Base-by-base conservation (phyloP, 2,113 vertebrate species). In the Trichomycterus rosablanca region DNA sequence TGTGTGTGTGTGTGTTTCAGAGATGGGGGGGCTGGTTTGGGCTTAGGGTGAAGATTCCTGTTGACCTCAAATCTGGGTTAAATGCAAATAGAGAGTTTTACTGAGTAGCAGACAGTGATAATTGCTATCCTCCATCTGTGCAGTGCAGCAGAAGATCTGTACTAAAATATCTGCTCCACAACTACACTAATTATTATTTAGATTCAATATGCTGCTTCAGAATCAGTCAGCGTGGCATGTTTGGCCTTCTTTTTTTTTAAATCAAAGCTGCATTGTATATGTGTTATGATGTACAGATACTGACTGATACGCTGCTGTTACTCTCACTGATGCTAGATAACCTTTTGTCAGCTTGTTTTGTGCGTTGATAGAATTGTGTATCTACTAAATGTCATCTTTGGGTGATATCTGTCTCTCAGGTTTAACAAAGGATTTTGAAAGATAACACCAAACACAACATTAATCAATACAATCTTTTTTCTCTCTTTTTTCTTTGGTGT, bases 51-150 rank as follows among this genome's bases (percentile, higher is more conserved):
- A 55, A 64, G 59, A 64, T 67, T 50, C 46, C 57, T 61, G 57
- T 71, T 73, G 74, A 76, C 62, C 71, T 67, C 48, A 74, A 59
- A 72, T 74, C 49, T 69, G 67, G 65, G 74, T 72, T 74, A 76
- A 72, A 76, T 72, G 72, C 62, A 69, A 58, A 74, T 69, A 43
- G 58, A 66, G 52, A 37, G 32, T n/a, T n/a, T n/a, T n/a, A 12
- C 51, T 65, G 43, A 67, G 42, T 48, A 72, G 40, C 63, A 74
- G 63, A 59, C 61, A 66, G 62, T 51, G 56, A 69, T 72, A 74
- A 72, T 76, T 51, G 71, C 54, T 39, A 51, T 63, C 59, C 64
- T 59, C 43, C 53, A 63, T 66, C 35, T n/a, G 59, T 50, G 28
- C 59, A 46, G 48, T 26, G 4, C 64, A 71, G 55, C 71, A 71